Percentiles rank a stretch among this genome's conserved stretches.
phyloP scores from a whole-genome alignment of 2,113 vertebrate genomes.

The Herpetotheres cachinnans region DNA sequence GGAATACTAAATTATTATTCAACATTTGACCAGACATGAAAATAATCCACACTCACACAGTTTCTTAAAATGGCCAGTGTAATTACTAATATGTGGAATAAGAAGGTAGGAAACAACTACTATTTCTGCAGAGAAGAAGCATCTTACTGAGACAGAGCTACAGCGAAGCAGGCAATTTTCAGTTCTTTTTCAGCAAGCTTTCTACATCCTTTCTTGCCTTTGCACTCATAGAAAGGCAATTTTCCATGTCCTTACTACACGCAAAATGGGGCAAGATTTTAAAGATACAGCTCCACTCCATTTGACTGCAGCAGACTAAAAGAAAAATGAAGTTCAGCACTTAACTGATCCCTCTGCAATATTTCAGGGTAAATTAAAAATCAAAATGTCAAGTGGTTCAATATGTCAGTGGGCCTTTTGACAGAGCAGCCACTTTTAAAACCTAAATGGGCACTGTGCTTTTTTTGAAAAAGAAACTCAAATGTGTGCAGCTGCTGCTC shows the following conservation, averaged over 20 bases:
- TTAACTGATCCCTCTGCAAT: slow-evolving; percentile 10
- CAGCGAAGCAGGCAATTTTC: slow-evolving; percentile 31
- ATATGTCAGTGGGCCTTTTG: slow-evolving; percentile 50
- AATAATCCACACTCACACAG: background rate
- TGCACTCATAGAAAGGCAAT: slow-evolving; percentile 24
- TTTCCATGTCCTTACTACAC: slow-evolving; percentile 22
- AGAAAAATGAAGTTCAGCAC: slow-evolving; percentile 55
- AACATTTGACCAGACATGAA: slow-evolving; percentile 28
- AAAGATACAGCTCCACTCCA: slow-evolving; percentile 44
- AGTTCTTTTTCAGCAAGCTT: slow-evolving; percentile 39
- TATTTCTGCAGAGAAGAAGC: slow-evolving; percentile 18
- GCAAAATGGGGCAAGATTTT: slow-evolving; percentile 54
- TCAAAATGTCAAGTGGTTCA: slow-evolving; percentile 64
- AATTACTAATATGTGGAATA: background rate
- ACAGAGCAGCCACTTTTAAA: slow-evolving; percentile 48
- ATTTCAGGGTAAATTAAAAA: slow-evolving; percentile 63
- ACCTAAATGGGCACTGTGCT: slow-evolving; percentile 21
- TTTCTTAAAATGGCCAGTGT: slow-evolving; percentile 1
- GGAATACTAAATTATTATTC: slow-evolving; percentile 25
- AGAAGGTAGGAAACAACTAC: slow-evolving; percentile 23
- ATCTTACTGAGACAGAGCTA: slow-evolving; percentile 25
- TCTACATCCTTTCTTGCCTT: slow-evolving; percentile 37
- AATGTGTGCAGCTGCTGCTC: slow-evolving; percentile 23
- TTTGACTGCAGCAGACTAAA: slow-evolving; percentile 18
- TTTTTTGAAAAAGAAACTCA: slow-evolving; percentile 18